Base-by-base conservation (phyloP, 1,140 invertebrate genomes). In the Polyergus mexicanus region DNA sequence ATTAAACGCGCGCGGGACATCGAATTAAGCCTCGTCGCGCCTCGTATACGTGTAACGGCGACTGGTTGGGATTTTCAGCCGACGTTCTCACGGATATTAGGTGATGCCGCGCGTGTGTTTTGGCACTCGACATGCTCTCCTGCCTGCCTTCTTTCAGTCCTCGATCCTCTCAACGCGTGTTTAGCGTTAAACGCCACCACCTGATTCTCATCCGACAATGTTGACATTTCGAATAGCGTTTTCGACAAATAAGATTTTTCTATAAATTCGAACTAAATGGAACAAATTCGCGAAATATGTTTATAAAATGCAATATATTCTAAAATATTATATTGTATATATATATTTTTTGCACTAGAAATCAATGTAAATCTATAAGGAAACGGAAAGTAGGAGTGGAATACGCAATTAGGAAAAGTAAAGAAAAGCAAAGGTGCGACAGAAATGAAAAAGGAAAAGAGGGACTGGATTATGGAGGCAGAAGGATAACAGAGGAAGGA, bases 1-100 rank as follows among this genome's bases (percentile, higher is more conserved):
- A 74, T 83, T 85, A 85, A 85, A 80, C 84, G 63, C 51, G 84
- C 84, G 63, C 51, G 84, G 25, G 78, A 83, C 78, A 83, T 83
- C 78, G 68, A 83, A 83, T 83, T 74, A 72, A 58, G 56, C 41
- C 63, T 60, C 68, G 19, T 71, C 35, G 32, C 47, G 65, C 54
- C 63, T 51, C 54, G n/a, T 25, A 25, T 58, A 47, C 41, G 60
- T 72, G 68, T 83, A 74, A 83, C 78, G 68, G 54, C 66, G 54
- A 72, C 66, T 51, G 51, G 25, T 80, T 22, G 41, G 38, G 54
- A 83, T 83, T 83, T 83, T 83, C 68, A 72, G 78, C 41, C 68
- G 68, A 44, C 54, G 22, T 83, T 83, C 78, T 74, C 78, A 83
- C 78, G 78, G 68, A 83, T 83, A 83, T 83, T 83, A 83, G 68